Conservation (phyloP, 1,140 invertebrate genomes). For the Chironomus tepperi region DNA sequence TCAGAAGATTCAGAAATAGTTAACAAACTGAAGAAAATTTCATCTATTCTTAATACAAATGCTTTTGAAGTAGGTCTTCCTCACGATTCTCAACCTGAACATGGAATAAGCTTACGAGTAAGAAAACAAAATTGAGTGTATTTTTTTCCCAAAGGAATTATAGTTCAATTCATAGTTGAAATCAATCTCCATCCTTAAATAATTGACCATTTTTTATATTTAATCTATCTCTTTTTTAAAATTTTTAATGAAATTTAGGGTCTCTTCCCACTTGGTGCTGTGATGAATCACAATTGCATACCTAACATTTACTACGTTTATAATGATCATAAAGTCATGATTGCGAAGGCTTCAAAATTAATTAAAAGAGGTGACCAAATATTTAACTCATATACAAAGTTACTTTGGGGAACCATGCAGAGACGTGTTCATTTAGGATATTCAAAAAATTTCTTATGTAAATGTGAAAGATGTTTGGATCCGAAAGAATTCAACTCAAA, state of each 20-base stretch:
- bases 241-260: too few relatives aligned
- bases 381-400: slow-evolving; percentile 55
- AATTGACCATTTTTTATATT: too few relatives aligned
- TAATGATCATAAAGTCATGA: slow-evolving; percentile 45
- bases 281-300: slow-evolving; percentile 61
- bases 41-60: slow-evolving; percentile 52
- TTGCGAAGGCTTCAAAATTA: slow-evolving; percentile 46
- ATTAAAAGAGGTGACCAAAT: slow-evolving; percentile 56
- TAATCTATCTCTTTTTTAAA: too few relatives aligned
- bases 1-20: not conserved
- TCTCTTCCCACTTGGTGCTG: slow-evolving; percentile 56
- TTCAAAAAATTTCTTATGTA: slow-evolving; percentile 62
- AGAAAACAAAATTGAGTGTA: too few relatives aligned
- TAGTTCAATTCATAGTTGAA: too few relatives aligned
- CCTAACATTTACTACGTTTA: slow-evolving; percentile 59
- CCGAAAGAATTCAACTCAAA: slow-evolving; percentile 47
- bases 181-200: too few relatives aligned
- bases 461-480: slow-evolving; percentile 56
- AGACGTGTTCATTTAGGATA: slow-evolving; percentile 50
- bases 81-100: slow-evolving; percentile 35
- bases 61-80: slow-evolving; percentile 51
- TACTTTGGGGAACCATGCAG: slow-evolving; percentile 56
- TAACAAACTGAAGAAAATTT: not conserved
- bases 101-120: slow-evolving; percentile 45
- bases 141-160: too few relatives aligned